Evolutionary conservation across 2,113 vertebrate species (phyloP).

Genomic region (Phrynosoma platyrhinos): DNA sequence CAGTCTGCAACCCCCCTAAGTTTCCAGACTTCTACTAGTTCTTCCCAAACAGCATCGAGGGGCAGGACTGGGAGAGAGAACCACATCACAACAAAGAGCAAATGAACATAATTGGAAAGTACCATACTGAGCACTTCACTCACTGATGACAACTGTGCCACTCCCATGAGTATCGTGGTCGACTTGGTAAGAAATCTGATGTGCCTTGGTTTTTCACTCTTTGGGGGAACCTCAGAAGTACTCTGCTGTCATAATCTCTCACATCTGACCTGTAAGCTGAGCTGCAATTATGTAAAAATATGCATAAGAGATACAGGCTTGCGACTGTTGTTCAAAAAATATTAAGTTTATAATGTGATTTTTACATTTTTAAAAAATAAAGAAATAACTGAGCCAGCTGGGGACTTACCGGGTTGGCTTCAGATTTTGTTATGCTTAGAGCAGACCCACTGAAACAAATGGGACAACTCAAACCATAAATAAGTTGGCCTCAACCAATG

Average conservation of each 20-base stretch:
- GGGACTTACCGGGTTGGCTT: neutral
- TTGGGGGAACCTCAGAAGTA: conserved; percentile 93
- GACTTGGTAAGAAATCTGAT: conserved; percentile 92
- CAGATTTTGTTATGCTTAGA: neutral
- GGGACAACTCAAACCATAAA: neutral
- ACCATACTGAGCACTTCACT: conserved; percentile 70
- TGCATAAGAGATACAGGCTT: rapidly evolving
- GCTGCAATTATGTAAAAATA: conserved; percentile 73
- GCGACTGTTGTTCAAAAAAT: neutral
- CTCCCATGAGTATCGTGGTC: conserved; percentile 94
- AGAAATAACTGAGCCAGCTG: neutral
- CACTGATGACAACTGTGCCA: conserved; percentile 99
- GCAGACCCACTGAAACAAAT: neutral
- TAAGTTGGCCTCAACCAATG: neutral
- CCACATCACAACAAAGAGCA: neutral
- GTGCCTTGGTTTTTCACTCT: conserved; percentile 98
- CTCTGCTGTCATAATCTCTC: conserved; percentile 91
- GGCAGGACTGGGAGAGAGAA: neutral
- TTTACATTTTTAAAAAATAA: neutral
- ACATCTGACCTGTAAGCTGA: conserved; percentile 82
- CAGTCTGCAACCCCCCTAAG: too few species aligned
- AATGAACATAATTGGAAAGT: conserved; percentile 32
- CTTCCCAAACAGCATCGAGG: neutral
- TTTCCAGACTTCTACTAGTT: neutral
- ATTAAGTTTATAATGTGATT: neutral